Base-by-base conservation (phyloP, 1,140 invertebrate species). In the Aricia agestis region DNA sequence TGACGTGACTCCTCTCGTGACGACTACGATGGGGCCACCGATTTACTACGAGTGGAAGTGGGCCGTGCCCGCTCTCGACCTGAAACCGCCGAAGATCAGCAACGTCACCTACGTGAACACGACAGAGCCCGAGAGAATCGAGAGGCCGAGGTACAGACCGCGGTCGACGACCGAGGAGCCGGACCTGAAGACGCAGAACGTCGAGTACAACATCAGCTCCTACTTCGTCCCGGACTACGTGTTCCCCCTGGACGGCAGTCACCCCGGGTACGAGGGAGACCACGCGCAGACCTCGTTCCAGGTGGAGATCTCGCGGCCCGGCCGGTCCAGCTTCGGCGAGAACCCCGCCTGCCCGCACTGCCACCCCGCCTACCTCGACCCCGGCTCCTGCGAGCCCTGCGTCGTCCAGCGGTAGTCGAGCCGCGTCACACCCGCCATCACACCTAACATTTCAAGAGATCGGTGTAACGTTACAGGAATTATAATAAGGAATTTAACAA, bases 1-100 rank as follows among this genome's bases (percentile, higher is more conserved):
- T 5, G 85, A 92, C 36, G 82, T 80, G 67, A 78, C 83, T 9
- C 75, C 78, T 9, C 71, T 82, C 15, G 76, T 80, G 58, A 90
- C 93, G 32, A 93, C 93, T 18, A 94, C 93, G 1, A 92, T 93
- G 80, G 93, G 93, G 5, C 93, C 93, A 3, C 93, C 93, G 3
- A 93, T 94, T 52, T 94, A 94, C 73, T 94, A 93, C 69, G 93
- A 94, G 77, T 94, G 93, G 93, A 94, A 93, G 78, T 94, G 93
- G 93, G 93, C 93, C 15, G 91, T 93, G 15, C 93, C 93, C 6
- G 93, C 93, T 0, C 92, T 93, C 70, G 93, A 92, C 41, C 78
- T 94, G 13, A 91, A 93, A 74, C 93, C 92, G 52, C 93, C 93
- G 0, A 90, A 88, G 69, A 67, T 79, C 36, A 74, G 72, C n/a